Conservation (phyloP, 1,140 invertebrate species). For the Heliconius himera region DNA sequence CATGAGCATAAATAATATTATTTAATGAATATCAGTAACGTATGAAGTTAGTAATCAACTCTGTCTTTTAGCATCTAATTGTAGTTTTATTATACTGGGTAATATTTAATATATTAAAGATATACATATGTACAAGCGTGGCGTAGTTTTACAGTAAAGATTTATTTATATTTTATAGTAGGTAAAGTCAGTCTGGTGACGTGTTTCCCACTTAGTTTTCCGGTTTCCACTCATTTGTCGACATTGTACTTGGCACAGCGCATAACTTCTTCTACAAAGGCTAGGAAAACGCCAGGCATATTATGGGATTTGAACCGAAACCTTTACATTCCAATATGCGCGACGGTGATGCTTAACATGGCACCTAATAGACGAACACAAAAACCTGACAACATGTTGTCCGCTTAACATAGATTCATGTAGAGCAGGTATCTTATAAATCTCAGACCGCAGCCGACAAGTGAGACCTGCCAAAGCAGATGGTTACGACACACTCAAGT, state of each 20-base stretch:
- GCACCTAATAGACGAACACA: not conserved
- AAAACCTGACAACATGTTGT: not conserved
- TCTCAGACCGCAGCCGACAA: conserved; percentile 56
- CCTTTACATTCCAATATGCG: not conserved
- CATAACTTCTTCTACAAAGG: not conserved
- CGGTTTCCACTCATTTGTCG: not conserved
- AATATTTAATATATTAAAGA: not conserved
- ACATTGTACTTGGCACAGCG: not conserved
- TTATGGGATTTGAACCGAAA: not conserved
- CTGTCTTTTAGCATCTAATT: not conserved
- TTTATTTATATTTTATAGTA: not conserved
- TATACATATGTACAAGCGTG: too few relatives aligned
- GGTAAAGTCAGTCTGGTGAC: not conserved
- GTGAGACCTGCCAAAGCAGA: conserved; percentile 69
- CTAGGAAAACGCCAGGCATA: not conserved
- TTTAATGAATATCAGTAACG: not conserved
- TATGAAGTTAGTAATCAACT: not conserved
- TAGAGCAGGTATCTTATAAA: conserved; percentile 55
- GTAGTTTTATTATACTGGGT: not conserved
- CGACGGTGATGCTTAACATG: not conserved
- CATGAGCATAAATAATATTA: not conserved
- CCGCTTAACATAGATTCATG: conserved; percentile 30
- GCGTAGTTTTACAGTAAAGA: too few relatives aligned
- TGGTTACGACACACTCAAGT: conserved; percentile 72
- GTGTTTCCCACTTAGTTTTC: not conserved